phyloP scores from a whole-genome alignment of 2,113 vertebrate genomes.

The Nymphicus hollandicus region DNA sequence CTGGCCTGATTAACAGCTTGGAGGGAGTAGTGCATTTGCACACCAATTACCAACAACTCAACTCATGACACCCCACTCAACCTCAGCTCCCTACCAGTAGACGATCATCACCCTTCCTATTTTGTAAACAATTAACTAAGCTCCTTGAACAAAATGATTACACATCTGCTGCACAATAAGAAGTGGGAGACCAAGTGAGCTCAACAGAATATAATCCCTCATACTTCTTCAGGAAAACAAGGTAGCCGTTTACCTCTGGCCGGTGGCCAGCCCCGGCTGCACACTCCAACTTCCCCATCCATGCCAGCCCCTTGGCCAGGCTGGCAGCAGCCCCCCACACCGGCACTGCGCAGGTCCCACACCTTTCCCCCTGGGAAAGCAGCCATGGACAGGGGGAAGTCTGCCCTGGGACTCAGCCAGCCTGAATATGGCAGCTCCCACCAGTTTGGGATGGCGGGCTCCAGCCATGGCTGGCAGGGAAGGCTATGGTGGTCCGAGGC shows the following conservation, averaged over 20 bases:
- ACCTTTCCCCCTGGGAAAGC: not conserved
- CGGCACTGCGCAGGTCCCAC: too few species aligned
- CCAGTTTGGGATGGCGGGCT: fast-evolving
- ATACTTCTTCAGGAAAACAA: not conserved
- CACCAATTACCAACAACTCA: constrained; percentile 37
- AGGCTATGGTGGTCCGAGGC: fast-evolving
- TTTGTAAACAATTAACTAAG: constrained; percentile 2
- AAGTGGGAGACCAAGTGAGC: not conserved
- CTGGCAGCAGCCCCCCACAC: not conserved
- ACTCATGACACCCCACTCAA: not conserved
- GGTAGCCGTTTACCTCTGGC: constrained; percentile 15
- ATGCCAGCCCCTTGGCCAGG: not conserved
- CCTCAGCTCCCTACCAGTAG: not conserved
- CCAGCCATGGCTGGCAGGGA: not conserved
- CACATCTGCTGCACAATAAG: not conserved
- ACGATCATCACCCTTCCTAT: not conserved
- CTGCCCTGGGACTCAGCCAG: not conserved
- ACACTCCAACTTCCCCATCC: not conserved
- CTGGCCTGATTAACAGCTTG: constrained; percentile 40
- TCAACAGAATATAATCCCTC: constrained; percentile 10
- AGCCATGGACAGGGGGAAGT: not conserved
- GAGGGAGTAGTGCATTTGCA: constrained; percentile 47
- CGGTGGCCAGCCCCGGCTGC: not conserved
- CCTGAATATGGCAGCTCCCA: not conserved
- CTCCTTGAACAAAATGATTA: not conserved